These are phyloP conservation scores for Sterrhoptilus dennistouni DNA, from an alignment of 2,113 vertebrate genomes.

Conservation along the genomic window DNA sequence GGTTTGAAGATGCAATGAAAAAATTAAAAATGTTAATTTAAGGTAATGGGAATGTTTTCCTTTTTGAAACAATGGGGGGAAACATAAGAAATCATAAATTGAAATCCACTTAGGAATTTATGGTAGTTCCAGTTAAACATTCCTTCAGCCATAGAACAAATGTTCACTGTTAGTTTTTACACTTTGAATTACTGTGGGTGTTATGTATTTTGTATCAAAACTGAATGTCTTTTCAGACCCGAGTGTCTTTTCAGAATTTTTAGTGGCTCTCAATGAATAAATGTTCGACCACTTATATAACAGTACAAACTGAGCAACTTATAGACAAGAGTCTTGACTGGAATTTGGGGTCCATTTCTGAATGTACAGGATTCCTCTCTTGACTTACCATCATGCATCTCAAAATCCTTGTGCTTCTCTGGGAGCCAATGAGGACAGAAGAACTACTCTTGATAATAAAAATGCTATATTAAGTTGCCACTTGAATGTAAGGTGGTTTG, in stretches of 20 bases:
- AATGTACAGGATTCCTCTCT: not conserved
- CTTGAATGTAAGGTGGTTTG: not conserved
- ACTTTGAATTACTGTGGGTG: not conserved
- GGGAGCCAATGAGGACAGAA: not conserved
- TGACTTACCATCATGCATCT: not conserved
- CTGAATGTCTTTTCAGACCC: not conserved
- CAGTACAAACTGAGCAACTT: not conserved
- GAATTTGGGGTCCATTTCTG: not conserved
- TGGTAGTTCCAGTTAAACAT: not conserved
- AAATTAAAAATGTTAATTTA: not conserved
- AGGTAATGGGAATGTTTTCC: not conserved
- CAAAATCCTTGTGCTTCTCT: not conserved
- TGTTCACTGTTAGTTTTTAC: not conserved
- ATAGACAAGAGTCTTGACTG: fast-evolving
- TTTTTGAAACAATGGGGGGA: not conserved
- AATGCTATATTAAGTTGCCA: not conserved
- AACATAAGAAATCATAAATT: not conserved
- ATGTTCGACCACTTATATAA: fast-evolving
- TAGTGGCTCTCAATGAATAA: not conserved
- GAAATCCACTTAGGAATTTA: not conserved
- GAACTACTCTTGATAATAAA: not conserved
- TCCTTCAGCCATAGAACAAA: not conserved
- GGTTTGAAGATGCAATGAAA: not conserved
- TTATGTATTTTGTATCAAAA: not conserved
- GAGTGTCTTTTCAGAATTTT: not conserved